Evolutionary conservation across 2,113 vertebrate species (phyloP), one percentile per base, ranked within the genome.

Genomic region (Telmatochromis bifrenatus): DNA sequence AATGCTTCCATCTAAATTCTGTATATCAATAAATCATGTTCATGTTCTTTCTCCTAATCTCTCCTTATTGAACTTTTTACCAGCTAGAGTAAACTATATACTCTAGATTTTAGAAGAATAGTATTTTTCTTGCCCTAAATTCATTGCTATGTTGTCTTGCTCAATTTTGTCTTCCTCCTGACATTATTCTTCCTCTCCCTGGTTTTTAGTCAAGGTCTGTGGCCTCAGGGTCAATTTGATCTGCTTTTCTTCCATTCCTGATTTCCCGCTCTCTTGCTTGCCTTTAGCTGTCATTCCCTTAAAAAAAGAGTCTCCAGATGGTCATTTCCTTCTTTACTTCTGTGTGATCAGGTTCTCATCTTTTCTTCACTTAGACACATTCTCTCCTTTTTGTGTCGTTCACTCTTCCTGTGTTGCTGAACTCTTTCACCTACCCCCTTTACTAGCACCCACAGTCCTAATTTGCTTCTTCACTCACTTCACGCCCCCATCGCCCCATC

Each of bases 391-490:
- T 35, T 1, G 12, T 2, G 37, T 88, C 26, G 47, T 28, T 45
- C 60, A 2, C 53, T 62, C 62, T 84, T 88, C 82, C 85, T 84
- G 54, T 81, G 56, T 83, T 5, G 35, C 80, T 85, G 84, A 92
- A 88, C 81, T 88, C 55, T 62, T 53, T 85, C 87, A 89, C 86
- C 84, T 81, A 33, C 19, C n/a, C 42, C 54, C 14, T 81, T 56
- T 62, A 37, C 68, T 68, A 49, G 77, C 82, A 58, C 23, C 65
- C 80, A 60, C 88, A 47, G 82, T 86, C 62, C 81, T 88, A 89
- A 92, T 94, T 90, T 91, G 85, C 89, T 91, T 92, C 87, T 83
- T 84, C 77, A 42, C 85, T 84, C 79, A 79, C 85, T 89, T 82
- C 9, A n/a, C 68, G 85, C 53, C 81, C 51, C 35, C 14, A 4